Conservation (phyloP, 1,140 invertebrate species). For the Drosophila teissieri region DNA sequence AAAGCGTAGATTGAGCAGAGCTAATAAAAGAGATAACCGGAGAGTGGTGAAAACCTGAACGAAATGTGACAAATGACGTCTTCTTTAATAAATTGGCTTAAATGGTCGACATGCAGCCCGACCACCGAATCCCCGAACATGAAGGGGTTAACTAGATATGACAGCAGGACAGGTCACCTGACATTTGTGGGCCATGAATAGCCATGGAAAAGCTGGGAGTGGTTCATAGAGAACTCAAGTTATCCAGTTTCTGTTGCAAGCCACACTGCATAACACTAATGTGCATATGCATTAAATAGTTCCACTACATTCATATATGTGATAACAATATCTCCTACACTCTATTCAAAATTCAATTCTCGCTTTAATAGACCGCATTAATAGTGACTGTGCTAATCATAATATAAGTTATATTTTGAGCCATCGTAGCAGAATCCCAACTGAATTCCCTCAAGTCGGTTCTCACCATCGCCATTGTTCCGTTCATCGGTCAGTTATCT, state of each 20-base stretch:
- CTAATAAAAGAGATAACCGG: constrained; percentile 15
- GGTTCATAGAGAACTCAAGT: not conserved
- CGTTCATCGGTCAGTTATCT: constrained; percentile 33
- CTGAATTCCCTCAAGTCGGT: constrained; percentile 19
- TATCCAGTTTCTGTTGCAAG: not conserved
- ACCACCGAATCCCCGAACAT: constrained; percentile 19
- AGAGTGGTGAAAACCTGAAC: constrained; percentile 66
- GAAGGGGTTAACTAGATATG: not conserved
- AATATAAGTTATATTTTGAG: too few relatives aligned
- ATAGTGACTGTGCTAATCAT: constrained; percentile 16
- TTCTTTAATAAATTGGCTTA: constrained; percentile 82
- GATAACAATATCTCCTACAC: too few relatives aligned
- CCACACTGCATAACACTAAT: too few relatives aligned
- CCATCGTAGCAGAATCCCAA: not conserved
- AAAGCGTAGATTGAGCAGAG: not conserved
- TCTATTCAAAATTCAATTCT: too few relatives aligned
- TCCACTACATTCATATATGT: too few relatives aligned
- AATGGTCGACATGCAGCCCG: constrained; percentile 55
- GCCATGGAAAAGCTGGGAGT: not conserved
- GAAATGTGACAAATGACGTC: constrained; percentile 81
- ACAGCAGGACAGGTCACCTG: not conserved
- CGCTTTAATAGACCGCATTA: not conserved
- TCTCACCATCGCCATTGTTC: constrained; percentile 2
- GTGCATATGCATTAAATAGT: too few relatives aligned
- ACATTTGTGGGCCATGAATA: not conserved